Evolutionary conservation across 2,113 vertebrate genomes (phyloP).

Genomic region (Zapornia atra): DNA sequence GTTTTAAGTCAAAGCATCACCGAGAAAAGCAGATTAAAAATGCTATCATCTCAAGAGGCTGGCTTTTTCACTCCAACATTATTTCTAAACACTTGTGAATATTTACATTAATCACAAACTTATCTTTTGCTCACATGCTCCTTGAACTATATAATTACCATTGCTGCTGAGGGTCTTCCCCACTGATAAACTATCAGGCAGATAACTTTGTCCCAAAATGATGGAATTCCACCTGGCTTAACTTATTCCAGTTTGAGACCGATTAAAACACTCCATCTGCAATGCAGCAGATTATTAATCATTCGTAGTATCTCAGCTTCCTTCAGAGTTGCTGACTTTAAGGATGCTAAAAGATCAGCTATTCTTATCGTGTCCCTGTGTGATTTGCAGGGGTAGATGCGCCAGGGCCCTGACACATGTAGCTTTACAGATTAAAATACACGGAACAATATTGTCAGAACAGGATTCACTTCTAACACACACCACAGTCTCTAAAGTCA

Average conservation of each 20-base stretch:
- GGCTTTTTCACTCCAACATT: background rate
- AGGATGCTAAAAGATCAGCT: background rate
- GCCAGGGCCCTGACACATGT: background rate
- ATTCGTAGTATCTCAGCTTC: background rate
- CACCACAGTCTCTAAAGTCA: slow-evolving; percentile 18
- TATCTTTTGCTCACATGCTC: background rate
- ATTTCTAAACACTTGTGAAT: background rate
- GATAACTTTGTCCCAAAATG: background rate
- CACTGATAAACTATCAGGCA: background rate
- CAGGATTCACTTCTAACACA: slow-evolving; percentile 16
- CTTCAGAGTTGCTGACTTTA: background rate
- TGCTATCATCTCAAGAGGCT: background rate
- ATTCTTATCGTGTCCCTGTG: background rate
- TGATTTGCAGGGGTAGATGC: slow-evolving; percentile 11
- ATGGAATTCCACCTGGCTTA: background rate
- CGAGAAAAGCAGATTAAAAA: background rate
- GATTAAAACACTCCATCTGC: background rate
- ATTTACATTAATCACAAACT: background rate
- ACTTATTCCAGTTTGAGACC: background rate
- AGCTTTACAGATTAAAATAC: slow-evolving; percentile 36
- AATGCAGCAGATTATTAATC: background rate
- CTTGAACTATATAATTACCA: background rate
- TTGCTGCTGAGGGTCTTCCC: background rate
- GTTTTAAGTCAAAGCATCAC: background rate
- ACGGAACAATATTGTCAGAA: background rate